Percentiles rank a stretch among this genome's conserved stretches.
These are phyloP conservation scores for Toxostoma redivivum DNA, from an alignment of 2,113 vertebrate genomes.

Conservation along the genomic window DNA sequence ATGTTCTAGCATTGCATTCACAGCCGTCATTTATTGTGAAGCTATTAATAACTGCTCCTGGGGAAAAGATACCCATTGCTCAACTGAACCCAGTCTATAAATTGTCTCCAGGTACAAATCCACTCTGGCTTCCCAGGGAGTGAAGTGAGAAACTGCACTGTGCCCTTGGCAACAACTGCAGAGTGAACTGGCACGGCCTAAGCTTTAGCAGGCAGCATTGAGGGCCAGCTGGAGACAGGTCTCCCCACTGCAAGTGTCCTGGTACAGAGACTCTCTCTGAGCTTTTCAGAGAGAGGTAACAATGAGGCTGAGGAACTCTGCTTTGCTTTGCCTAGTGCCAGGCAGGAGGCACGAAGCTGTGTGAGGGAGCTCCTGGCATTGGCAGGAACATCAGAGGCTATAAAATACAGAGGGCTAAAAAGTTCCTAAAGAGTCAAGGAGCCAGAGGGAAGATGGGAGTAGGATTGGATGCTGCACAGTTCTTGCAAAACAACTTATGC, in stretches of 20 bases:
- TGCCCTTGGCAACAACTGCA: background rate
- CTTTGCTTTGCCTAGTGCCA: background rate
- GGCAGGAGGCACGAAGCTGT: background rate
- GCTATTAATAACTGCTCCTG: background rate
- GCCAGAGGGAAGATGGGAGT: background rate
- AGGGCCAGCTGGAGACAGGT: background rate
- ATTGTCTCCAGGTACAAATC: background rate
- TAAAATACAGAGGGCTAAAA: background rate
- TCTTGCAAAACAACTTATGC: background rate
- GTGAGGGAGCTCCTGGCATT: background rate
- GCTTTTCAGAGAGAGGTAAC: background rate
- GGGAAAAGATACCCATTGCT: background rate
- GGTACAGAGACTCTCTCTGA: background rate
- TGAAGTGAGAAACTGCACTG: background rate
- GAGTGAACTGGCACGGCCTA: background rate
- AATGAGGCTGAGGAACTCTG: background rate
- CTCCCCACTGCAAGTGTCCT: background rate
- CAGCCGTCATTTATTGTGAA: background rate
- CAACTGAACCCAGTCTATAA: background rate
- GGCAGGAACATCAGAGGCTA: background rate
- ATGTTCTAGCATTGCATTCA: rapidly evolving
- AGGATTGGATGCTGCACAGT: background rate
- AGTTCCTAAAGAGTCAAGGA: background rate
- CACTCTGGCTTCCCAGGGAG: background rate
- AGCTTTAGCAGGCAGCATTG: background rate